phyloP scores from a whole-genome alignment of 53 echinoderm and acorn worm genomes.

The Paracentrotus lividus region DNA sequence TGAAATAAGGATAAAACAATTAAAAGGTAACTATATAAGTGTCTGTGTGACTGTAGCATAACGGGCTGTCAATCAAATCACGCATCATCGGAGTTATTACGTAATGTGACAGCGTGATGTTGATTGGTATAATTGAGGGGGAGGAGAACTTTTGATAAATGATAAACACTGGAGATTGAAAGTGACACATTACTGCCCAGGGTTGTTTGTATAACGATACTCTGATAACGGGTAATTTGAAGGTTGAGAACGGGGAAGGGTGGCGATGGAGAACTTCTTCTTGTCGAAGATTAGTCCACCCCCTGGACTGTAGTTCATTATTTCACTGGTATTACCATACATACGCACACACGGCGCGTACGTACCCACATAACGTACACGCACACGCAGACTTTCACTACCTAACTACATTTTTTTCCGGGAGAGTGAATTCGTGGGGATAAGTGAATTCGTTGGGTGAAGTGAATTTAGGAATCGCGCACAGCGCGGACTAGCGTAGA shows the following conservation, averaged over 20 bases:
- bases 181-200: constrained; percentile 30
- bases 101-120: background rate
- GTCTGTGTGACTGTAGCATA: no score
- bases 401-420: no score
- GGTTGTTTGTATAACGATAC: constrained; percentile 33
- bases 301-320: background rate
- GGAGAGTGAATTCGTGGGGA: no score
- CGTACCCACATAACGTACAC: no score
- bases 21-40: no score
- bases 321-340: background rate
- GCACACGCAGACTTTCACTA: no score
- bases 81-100: background rate
- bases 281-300: no score
- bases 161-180: background rate
- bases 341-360: no score
- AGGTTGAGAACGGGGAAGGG: background rate
- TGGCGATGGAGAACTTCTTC: background rate
- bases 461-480: no score
- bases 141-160: background rate
- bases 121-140: background rate
- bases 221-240: background rate
- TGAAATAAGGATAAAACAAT: no score
- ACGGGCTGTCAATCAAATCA: constrained; percentile 6
- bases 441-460: no score
- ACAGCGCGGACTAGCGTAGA: no score